Percentiles rank a stretch among this genome's conserved stretches.
Conservation (phyloP, 2,888 invertebrate species). For the Sturmia bella region DNA sequence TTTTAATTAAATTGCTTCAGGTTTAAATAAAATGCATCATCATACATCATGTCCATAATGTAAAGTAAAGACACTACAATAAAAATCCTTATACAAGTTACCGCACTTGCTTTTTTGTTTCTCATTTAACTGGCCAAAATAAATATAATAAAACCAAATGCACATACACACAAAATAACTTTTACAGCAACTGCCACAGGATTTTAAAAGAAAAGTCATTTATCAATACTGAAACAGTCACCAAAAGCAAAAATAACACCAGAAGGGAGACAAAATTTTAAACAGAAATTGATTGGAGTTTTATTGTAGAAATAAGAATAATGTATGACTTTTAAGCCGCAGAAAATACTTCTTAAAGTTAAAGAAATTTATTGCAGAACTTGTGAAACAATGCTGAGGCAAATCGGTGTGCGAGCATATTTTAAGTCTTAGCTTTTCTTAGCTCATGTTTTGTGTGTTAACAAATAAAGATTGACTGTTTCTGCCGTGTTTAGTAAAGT, state of each 20-base stretch:
- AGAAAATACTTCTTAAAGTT: slow-evolving; percentile 39
- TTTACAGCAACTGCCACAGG: slow-evolving; percentile 13
- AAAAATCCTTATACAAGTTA: slow-evolving; percentile 1
- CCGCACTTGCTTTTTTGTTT: slow-evolving; percentile 22
- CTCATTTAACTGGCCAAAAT: slow-evolving; percentile 28
- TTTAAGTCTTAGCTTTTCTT: slow-evolving; percentile 2
- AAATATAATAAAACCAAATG: slow-evolving; percentile 13
- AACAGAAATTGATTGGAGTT: slow-evolving; percentile 66
- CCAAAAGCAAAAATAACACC: neutral
- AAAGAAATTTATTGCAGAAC: slow-evolving; percentile 27
- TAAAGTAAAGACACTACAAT: slow-evolving; percentile 35
- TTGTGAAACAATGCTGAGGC: neutral
- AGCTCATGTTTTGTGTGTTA: neutral
- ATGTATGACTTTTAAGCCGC: neutral
- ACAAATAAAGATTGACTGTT: neutral
- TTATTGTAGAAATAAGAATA: slow-evolving; percentile 50
- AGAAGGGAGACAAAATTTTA: slow-evolving; percentile 33
- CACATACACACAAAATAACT: neutral
- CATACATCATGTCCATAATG: slow-evolving; percentile 39
- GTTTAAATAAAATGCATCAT: slow-evolving; percentile 64
- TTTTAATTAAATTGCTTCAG: slow-evolving; percentile 70
- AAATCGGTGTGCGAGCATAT: slow-evolving; percentile 22
- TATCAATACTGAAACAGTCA: slow-evolving; percentile 65
- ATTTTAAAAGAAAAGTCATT: slow-evolving; percentile 64
- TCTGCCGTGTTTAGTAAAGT: neutral